Evolutionary conservation across 2,797 vertebrate genomes (phyloP), one percentile per base, ranked within the genome.

Genomic region (Chromobotia macracanthus): DNA sequence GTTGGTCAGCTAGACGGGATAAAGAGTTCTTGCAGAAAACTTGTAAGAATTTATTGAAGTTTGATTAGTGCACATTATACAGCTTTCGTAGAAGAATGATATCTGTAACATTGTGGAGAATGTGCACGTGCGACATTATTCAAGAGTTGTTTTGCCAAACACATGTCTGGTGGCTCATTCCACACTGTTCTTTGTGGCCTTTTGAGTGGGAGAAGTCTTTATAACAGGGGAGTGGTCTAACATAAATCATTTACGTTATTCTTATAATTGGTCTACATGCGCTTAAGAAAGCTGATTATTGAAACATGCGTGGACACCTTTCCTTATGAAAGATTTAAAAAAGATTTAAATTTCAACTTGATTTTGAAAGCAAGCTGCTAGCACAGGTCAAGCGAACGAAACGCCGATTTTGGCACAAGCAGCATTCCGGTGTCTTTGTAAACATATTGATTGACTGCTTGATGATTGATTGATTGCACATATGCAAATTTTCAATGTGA

Each of bases 201-300:
- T 77, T 35, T 58, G 64, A 77, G 23, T 77, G 38, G 64, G 74
- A 21, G 28, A 46, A 46, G 74, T 67, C 64, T 76, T 23, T 44
- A 55, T 1, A 55, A 35, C 1, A 44, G 35, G 63, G 63, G 35
- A 56, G 63, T 76, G 50, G 64, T 67, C 51, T 76, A 56, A 67
- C 50, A 28, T 9, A 8, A 31, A 31, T 3, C 0, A 58, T 25
- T 50, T 41, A 15, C 35, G 13, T 28, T 25, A 15, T 48, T 48
- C 6, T 48, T 4, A 15, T 48, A 11, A 46, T n/a, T n/a, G 10
- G 12, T 13, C 12, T 2, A 48, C 46, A 48, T 48, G 46, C 11
- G 13, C 46, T 48, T 15, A 48, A 48, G 6, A 48, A 38, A 38
- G 6, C 38, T 9, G 38, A 2, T 38, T 38, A 3, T 38, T n/a